Percentiles rank a stretch among this genome's conserved stretches.
phyloP scores from a whole-genome alignment of 2,113 vertebrate genomes.

The Laticauda laticaudata region DNA sequence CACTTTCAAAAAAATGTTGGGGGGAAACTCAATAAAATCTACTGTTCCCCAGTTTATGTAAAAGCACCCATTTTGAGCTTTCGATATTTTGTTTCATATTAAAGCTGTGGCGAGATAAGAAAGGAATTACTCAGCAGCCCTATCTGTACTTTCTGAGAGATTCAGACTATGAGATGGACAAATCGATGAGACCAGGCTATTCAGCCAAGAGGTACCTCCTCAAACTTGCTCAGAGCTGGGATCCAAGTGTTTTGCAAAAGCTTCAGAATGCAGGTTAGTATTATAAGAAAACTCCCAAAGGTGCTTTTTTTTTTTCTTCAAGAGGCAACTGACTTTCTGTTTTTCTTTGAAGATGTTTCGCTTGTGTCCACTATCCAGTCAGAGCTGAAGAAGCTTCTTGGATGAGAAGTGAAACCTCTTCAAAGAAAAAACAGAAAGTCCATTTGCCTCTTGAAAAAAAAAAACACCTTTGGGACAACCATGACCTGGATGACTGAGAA shows the following conservation, averaged over 20 bases:
- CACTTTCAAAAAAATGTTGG: slow-evolving; percentile 21
- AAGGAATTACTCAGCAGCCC: slow-evolving; percentile 29
- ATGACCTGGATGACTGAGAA: too few species aligned
- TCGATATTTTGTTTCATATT: slow-evolving; percentile 13
- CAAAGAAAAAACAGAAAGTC: too few species aligned
- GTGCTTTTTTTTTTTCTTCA: too few species aligned
- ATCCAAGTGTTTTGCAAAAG: slow-evolving; percentile 35
- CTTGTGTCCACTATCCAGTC: too few species aligned
- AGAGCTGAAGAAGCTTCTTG: too few species aligned
- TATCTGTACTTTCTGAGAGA: slow-evolving; percentile 56
- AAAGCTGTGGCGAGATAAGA: slow-evolving; percentile 39
- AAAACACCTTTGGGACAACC: too few species aligned
- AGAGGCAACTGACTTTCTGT: too few species aligned
- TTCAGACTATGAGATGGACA: slow-evolving; percentile 27
- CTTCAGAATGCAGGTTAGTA: slow-evolving; percentile 56
- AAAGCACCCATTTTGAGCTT: neutral
- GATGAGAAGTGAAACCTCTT: too few species aligned
- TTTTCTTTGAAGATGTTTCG: too few species aligned
- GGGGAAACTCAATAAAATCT: slow-evolving; percentile 32
- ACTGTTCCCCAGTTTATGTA: slow-evolving; percentile 20
- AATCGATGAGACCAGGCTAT: slow-evolving; percentile 60
- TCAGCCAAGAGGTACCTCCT: slow-evolving; percentile 63
- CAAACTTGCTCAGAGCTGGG: slow-evolving; percentile 36
- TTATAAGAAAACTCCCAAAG: neutral
- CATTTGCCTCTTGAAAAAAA: too few species aligned